Evolutionary conservation across 2,113 vertebrate species (phyloP).

Genomic region (Coreoperca whiteheadi): DNA sequence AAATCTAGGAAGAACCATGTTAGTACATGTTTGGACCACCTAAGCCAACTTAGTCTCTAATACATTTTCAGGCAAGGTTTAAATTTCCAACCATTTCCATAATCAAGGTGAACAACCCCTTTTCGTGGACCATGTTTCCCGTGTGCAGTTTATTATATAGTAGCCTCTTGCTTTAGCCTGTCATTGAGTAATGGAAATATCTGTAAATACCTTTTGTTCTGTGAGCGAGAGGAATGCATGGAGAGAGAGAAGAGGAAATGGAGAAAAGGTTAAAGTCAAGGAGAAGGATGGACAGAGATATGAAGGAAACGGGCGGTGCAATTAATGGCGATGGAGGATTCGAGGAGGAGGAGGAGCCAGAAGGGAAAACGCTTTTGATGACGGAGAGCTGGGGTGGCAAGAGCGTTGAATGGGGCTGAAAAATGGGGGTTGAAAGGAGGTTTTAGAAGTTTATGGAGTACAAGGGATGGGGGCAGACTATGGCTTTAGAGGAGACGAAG

Average conservation of each 20-base stretch:
- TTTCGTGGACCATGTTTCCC: background rate
- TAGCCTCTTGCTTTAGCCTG: background rate
- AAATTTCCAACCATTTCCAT: background rate
- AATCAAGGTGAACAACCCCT: background rate
- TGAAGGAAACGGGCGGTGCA: conserved; percentile 24
- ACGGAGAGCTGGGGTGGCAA: conserved; percentile 17
- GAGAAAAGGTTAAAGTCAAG: conserved; percentile 9
- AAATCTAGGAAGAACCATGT: background rate
- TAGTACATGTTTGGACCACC: background rate
- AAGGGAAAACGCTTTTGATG: conserved; percentile 30
- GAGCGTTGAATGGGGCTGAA: conserved; percentile 37
- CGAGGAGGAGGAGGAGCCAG: conserved; percentile 22
- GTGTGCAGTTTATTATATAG: background rate
- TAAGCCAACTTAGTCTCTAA: background rate
- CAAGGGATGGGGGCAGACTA: conserved; percentile 23
- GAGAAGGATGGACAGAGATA: background rate
- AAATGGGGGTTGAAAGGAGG: conserved; percentile 41
- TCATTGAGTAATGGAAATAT: conserved; percentile 27
- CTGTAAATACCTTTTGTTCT: conserved; percentile 15
- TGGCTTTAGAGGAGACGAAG: conserved; percentile 28
- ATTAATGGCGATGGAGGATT: conserved; percentile 24
- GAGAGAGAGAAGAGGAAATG: conserved; percentile 14
- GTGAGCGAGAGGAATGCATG: conserved; percentile 15
- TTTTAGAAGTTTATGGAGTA: conserved; percentile 44
- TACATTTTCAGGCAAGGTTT: background rate